Evolutionary conservation across 2,797 vertebrate species (phyloP).

Genomic region (Pseudochaenichthys georgianus): DNA sequence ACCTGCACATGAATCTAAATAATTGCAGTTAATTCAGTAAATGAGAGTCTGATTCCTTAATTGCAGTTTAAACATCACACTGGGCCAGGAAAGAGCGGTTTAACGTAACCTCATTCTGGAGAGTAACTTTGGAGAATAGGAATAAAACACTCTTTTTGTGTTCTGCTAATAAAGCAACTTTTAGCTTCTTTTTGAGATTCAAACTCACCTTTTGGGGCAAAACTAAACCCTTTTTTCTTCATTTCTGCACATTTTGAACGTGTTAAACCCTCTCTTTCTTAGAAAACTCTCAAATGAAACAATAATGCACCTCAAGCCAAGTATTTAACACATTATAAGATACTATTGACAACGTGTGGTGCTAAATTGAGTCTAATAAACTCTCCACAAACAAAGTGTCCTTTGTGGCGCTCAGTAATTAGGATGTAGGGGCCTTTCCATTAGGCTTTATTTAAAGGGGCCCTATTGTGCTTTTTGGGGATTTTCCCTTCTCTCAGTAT

Average conservation of each 20-base stretch:
- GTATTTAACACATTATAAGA: background rate
- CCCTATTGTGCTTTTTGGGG: too few relatives aligned
- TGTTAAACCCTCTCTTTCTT: background rate
- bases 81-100: background rate
- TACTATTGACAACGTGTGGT: background rate
- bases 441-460: background rate
- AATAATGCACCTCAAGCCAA: background rate
- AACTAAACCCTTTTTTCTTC: background rate
- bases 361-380: slow-evolving; percentile 8
- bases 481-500: too few relatives aligned
- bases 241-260: background rate
- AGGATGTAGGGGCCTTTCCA: too few relatives aligned
- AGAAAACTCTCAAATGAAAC: background rate
- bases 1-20: slow-evolving; percentile 4
- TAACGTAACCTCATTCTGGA: too few relatives aligned
- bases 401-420: background rate
- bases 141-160: too few relatives aligned
- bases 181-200: background rate
- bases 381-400: background rate
- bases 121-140: too few relatives aligned
- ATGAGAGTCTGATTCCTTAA: background rate
- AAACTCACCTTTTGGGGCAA: background rate
- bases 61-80: too few relatives aligned
- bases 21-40: slow-evolving; percentile 6
- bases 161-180: background rate